These are phyloP conservation scores for Lutjanus argentimaculatus DNA, from an alignment of 2,797 vertebrate species.

Conservation along the genomic window DNA sequence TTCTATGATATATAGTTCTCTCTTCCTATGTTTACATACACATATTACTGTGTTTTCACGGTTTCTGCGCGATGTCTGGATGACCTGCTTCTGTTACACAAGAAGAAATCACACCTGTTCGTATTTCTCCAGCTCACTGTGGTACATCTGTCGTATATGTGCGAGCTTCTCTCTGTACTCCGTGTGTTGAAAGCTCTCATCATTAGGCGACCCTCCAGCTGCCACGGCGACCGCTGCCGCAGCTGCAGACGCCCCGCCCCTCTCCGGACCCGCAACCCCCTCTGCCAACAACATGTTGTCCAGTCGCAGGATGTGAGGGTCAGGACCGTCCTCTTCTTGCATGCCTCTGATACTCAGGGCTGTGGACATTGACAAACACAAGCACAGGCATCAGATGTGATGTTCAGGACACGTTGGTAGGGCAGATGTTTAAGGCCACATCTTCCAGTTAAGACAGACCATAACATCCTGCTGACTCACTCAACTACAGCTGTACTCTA, in stretches of 20 bases:
- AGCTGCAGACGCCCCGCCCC: constrained; percentile 80
- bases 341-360: constrained; percentile 81
- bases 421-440: neutral
- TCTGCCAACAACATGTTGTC: constrained; percentile 89
- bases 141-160: constrained; percentile 87
- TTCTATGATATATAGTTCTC: too few species aligned
- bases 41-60: too few species aligned
- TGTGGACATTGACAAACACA: constrained; percentile 40
- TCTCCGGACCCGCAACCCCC: constrained; percentile 85
- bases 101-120: constrained; percentile 80
- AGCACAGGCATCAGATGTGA: neutral
- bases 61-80: too few species aligned
- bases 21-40: too few species aligned
- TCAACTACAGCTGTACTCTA: neutral
- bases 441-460: neutral
- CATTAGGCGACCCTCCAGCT: constrained; percentile 80
- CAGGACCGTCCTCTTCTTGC: constrained; percentile 83
- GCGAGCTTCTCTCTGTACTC: constrained; percentile 89
- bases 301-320: constrained; percentile 84
- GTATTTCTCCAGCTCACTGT: constrained; percentile 88
- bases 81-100: too few species aligned
- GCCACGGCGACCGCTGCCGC: constrained; percentile 76
- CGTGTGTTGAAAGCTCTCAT: constrained; percentile 84
- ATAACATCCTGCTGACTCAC: neutral
- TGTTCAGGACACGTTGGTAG: neutral